Base-by-base conservation (phyloP, 92 coral and sea anemone genomes). In the Umimayanthus chanpuru region DNA sequence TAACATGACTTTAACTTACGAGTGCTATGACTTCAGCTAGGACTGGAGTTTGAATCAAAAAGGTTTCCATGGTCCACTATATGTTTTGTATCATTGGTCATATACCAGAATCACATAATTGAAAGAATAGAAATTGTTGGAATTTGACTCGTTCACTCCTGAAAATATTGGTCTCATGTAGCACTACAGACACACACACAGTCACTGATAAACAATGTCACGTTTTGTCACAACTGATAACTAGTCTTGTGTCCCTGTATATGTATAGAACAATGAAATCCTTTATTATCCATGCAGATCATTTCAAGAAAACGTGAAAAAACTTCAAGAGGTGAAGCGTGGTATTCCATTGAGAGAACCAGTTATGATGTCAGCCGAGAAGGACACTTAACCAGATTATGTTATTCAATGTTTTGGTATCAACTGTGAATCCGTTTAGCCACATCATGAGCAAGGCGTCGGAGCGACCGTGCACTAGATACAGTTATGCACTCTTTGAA, bases 221-320 rank as follows among this genome's bases (percentile, higher is more conserved):
- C 58, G 14, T 53, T 53, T 53, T 53, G 53, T 53, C 0, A 15
- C 44, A 15, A 5, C 14, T 39, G 36, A 71, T 26, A 18, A 28
- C 15, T 28, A 47, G 50, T 47, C 50, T 11, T 9, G 50, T 47
- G 9, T 47, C 50, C 50, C 14, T 67, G 36, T 67, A 8, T 67
- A 3, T 67, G 4, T 67, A 8, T 21, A n/a, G 26, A 67, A 67
- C 73, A 67, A 28, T 23, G 30, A 25, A n/a, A 67, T 28, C 21
- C 25, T 28, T 12, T 67, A 29, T 71, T 29, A 12, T 10, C 29
- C 38, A 4, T 73, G 20, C 83, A 94, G 96, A 90, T 92, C 94
- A 25, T 95, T 95, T 66, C 94, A 93, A 88, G 93, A 92, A 90
- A 93, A 92, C 78, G 91, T 95, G 15, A 92, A 95, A 64, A 90